Conservation (phyloP, 2,888 invertebrate species). For the Xestia ashworthii region DNA sequence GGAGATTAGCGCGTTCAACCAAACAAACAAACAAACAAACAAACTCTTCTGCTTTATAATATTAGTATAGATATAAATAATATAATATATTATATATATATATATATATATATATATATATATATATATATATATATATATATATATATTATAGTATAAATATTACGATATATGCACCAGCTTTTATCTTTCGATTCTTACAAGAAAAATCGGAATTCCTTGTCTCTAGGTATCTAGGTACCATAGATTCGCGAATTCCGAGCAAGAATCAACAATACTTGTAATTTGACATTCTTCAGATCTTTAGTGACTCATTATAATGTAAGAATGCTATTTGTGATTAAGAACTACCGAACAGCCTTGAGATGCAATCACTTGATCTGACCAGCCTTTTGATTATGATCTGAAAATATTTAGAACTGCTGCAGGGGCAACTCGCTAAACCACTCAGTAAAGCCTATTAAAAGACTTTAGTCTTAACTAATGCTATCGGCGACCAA, state of each 20-base stretch:
- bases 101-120: too few relatives aligned
- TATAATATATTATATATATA: too few relatives aligned
- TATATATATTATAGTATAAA: too few relatives aligned
- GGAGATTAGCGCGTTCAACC: too few relatives aligned
- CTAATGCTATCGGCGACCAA: too few relatives aligned
- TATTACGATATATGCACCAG: too few relatives aligned
- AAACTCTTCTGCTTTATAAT: too few relatives aligned
- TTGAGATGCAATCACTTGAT: conserved; percentile 45
- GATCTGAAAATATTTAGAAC: conserved; percentile 18
- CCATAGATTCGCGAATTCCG: conserved; percentile 11
- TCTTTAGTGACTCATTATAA: conserved; percentile 53
- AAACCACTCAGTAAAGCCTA: not conserved
- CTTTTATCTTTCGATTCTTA: not conserved
- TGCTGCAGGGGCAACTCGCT: not conserved
- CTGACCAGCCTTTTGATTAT: conserved; percentile 4
- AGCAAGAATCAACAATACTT: conserved; percentile 23
- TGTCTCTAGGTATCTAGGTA: not conserved
- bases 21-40: too few relatives aligned
- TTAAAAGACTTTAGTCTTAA: too few relatives aligned
- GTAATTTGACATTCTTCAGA: conserved; percentile 57
- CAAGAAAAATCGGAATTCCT: conserved; percentile 14
- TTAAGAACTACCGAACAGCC: conserved; percentile 32
- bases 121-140: too few relatives aligned
- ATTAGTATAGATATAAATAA: too few relatives aligned
- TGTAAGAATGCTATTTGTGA: conserved; percentile 47